Conservation (phyloP, 2,888 invertebrate species). For the Epirrita christyi region DNA sequence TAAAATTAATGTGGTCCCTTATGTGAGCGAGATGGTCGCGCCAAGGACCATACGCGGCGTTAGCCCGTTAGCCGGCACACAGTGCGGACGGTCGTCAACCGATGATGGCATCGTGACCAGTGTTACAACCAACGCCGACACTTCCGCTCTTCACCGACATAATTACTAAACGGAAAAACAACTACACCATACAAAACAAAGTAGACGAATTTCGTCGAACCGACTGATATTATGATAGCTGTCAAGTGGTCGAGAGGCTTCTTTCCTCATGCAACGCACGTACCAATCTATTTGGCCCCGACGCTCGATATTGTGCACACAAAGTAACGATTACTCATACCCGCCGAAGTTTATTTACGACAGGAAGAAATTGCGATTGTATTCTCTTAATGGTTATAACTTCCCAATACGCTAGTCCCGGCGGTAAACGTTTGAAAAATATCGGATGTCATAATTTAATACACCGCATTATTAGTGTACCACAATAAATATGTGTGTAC, state of each 20-base stretch:
- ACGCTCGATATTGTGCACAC: constrained; percentile 75
- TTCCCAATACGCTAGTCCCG: constrained; percentile 64
- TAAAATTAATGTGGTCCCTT: constrained; percentile 55
- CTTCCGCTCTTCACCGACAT: constrained; percentile 76
- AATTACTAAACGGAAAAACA: constrained; percentile 80
- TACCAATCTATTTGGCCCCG: constrained; percentile 78
- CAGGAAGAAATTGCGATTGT: constrained; percentile 84
- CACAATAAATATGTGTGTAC: background rate
- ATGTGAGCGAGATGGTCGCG: constrained; percentile 65
- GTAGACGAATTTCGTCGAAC: constrained; percentile 70
- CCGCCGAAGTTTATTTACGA: constrained; percentile 78
- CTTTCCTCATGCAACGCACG: constrained; percentile 66
- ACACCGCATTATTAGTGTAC: background rate
- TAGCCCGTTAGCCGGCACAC: constrained; percentile 68
- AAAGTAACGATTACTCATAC: constrained; percentile 80
- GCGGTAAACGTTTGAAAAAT: constrained; percentile 39
- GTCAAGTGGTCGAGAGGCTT: constrained; percentile 17
- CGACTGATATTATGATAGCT: constrained; percentile 27
- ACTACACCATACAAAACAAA: constrained; percentile 68
- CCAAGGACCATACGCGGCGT: constrained; percentile 64
- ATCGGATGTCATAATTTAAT: constrained; percentile 12
- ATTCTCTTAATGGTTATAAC: constrained; percentile 79
- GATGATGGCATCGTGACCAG: constrained; percentile 70
- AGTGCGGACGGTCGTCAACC: constrained; percentile 66
- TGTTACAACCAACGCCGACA: constrained; percentile 70